Conservation (phyloP, 2,113 vertebrate genomes). For the Tylochromis polylepis region DNA sequence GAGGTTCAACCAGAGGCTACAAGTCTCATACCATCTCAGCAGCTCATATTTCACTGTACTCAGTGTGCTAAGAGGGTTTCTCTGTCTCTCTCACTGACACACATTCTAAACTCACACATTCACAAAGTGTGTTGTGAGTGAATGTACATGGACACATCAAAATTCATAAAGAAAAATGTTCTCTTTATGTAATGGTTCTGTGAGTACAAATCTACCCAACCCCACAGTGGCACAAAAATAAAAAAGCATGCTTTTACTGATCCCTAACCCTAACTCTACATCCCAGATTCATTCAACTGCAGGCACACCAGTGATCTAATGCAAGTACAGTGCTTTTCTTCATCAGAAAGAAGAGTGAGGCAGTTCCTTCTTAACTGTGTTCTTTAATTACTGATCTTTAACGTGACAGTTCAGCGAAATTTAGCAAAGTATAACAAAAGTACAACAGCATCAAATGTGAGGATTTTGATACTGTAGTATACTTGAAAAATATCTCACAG, state of each 20-base stretch:
- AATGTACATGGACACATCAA: background rate
- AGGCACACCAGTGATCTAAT: background rate
- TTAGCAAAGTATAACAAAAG: background rate
- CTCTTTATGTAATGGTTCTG: background rate
- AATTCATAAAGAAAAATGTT: background rate
- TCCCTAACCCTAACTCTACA: background rate
- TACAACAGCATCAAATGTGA: background rate
- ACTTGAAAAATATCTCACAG: background rate
- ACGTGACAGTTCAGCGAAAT: background rate
- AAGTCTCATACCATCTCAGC: slow-evolving; percentile 45
- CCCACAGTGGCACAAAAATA: background rate
- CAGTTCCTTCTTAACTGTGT: slow-evolving; percentile 10
- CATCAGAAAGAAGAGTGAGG: background rate
- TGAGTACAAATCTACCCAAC: background rate
- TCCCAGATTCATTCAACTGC: background rate
- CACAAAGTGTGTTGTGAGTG: background rate
- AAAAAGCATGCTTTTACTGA: background rate
- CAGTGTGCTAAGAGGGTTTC: slow-evolving; percentile 16
- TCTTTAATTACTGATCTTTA: background rate
- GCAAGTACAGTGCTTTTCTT: background rate
- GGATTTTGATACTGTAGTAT: background rate
- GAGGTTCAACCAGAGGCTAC: slow-evolving; percentile 65
- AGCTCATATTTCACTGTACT: slow-evolving; percentile 65
- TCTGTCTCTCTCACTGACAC: background rate
- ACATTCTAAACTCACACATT: background rate